These are phyloP conservation scores for Lissocephala sabroskyi DNA, from an alignment of 2,888 invertebrate species.

Conservation along the genomic window DNA sequence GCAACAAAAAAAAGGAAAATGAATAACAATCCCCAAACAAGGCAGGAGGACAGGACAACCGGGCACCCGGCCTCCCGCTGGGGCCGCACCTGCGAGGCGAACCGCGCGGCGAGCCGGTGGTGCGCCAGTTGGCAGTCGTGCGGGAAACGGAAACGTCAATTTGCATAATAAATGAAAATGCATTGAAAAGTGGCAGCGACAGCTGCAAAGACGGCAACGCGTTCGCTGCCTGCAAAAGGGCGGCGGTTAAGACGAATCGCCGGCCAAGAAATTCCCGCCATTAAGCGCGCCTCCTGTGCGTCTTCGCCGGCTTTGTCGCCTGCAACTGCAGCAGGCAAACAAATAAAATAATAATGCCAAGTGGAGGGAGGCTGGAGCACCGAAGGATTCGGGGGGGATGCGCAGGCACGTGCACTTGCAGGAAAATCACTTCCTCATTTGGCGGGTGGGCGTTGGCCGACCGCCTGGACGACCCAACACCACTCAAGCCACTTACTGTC, in stretches of 20 bases:
- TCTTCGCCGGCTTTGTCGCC: too few species aligned
- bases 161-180: constrained; percentile 64
- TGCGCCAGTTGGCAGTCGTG: background rate
- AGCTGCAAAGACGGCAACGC: constrained; percentile 27
- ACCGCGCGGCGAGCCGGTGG: background rate
- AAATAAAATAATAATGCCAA: constrained; percentile 53
- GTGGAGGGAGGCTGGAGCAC: background rate
- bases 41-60: too few species aligned
- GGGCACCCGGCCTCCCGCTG: constrained; percentile 1
- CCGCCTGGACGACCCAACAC: constrained; percentile 28
- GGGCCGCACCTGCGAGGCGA: background rate
- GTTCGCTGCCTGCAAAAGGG: background rate
- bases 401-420: constrained; percentile 32
- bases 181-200: constrained; percentile 63
- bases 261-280: too few species aligned
- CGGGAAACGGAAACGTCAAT: constrained; percentile 52
- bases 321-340: constrained; percentile 25
- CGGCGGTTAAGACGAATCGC: too few species aligned
- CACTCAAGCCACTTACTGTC: constrained; percentile 62
- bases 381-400: too few species aligned
- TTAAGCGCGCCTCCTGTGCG: too few species aligned
- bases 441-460: background rate
- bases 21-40: too few species aligned
- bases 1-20: background rate
- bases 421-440: constrained; percentile 54